Evolutionary conservation across 2,797 vertebrate species (phyloP).

Genomic region (Buceros bicornis): DNA sequence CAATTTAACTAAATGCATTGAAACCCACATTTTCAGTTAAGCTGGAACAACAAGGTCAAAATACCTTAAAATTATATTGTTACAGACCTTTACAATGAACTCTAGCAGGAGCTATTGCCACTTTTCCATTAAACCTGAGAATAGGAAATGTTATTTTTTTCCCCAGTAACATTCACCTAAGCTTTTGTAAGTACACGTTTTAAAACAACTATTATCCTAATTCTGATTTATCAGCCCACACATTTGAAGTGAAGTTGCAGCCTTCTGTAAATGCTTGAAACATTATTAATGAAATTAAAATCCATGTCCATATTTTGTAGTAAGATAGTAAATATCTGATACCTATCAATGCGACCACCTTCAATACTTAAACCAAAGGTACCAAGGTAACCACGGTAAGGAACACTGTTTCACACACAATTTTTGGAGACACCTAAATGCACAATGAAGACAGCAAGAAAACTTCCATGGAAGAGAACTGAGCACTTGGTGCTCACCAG

Average conservation of each 20-base stretch:
- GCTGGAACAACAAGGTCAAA: neutral
- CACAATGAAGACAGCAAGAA: neutral
- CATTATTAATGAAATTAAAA: neutral
- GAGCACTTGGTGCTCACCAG: accelerated
- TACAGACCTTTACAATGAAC: neutral
- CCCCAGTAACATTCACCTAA: neutral
- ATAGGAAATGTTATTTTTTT: no score
- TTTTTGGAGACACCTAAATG: neutral
- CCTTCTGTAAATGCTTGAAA: neutral
- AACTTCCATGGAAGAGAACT: neutral
- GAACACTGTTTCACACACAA: neutral
- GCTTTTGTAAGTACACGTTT: neutral
- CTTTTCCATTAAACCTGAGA: neutral
- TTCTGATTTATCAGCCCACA: neutral
- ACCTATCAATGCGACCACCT: neutral
- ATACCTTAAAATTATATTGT: neutral
- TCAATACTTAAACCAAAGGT: neutral
- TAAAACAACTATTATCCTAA: neutral
- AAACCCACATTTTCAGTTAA: neutral
- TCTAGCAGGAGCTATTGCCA: neutral
- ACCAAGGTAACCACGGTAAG: neutral
- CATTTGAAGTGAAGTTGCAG: neutral
- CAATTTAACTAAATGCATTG: neutral
- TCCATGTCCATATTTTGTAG: neutral
- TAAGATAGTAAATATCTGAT: neutral